phyloP scores from a whole-genome alignment of 2,113 vertebrate genomes.

The Embiotoca jacksoni region DNA sequence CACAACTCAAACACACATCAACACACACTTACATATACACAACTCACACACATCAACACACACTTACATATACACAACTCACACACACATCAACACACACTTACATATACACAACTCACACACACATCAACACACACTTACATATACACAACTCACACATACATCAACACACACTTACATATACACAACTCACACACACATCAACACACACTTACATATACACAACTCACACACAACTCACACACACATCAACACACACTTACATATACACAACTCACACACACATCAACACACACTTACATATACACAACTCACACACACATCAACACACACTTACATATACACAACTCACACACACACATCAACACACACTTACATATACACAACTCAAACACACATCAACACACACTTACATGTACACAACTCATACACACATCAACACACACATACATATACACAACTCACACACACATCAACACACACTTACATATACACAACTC shows the following conservation, averaged over 20 bases:
- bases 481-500: constrained; percentile 35
- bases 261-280: not conserved
- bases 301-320: constrained; percentile 31
- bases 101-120: too few relatives aligned
- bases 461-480: constrained; percentile 22
- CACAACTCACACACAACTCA: too few relatives aligned
- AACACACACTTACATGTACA: constrained; percentile 28
- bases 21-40: not conserved
- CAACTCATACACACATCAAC: constrained; percentile 24
- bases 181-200: too few relatives aligned
- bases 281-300: constrained; percentile 19
- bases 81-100: too few relatives aligned
- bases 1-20: constrained; percentile 8
- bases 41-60: constrained; percentile 17
- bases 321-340: constrained; percentile 30
- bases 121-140: too few relatives aligned
- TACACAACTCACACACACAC: constrained; percentile 34
- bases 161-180: too few relatives aligned
- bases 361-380: not conserved
- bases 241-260: too few relatives aligned
- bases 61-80: constrained; percentile 12
- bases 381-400: constrained; percentile 10
- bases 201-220: too few relatives aligned
- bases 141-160: too few relatives aligned
- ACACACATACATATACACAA: too few relatives aligned